Base-by-base conservation (phyloP, 2,797 vertebrate species). In the Oceanodroma leucorhoa region DNA sequence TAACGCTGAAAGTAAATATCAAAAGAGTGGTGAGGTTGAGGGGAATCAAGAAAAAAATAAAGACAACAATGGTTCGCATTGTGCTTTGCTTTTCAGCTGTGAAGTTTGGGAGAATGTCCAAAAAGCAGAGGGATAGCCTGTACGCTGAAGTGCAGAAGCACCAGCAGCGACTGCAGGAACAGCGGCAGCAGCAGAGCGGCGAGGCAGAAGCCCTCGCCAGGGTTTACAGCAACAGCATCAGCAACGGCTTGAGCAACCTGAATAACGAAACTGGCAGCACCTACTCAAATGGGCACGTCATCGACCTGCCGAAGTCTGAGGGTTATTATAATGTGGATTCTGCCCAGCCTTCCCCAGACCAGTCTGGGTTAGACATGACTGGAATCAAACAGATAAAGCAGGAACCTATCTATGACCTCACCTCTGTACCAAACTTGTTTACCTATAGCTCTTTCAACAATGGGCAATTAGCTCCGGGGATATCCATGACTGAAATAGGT, bases 321-420 rank as follows among this genome's bases (percentile, higher is more conserved):
- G 98, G 99, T 21, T 99, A 99, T 93, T 99, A 99, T 76, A 98
- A 97, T 10, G 98, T 99, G 97, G 99, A 99, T 97, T 99, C 99
- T 57, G 99, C 99, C 87, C 99, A 99, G 96, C 99, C 99, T 6
- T 99, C 99, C 93, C 99, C 99, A 16, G 99, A 99, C 97, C 99
- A 99, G 97, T 99, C 99, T 79, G 99, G 99, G 46, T 98, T 99
- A 97, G 99, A 99, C 97, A 99, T 99, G 98, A 99, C 99, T 77
- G 99, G 99, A 96, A 99, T 99, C 98, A 99, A 99, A 98, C 99
- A 99, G 97, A 99, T 99, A 97, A 99, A 99, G 94, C 99, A 99
- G 98, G 99, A 99, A 98, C 99, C 99, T 54, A 98, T 99, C 96
- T 99, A 99, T 85, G 99, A 99, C 98, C 98, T 99, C 98, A 99